phyloP scores from a whole-genome alignment of 2,797 vertebrate genomes.

The Dromococcyx pavoninus region DNA sequence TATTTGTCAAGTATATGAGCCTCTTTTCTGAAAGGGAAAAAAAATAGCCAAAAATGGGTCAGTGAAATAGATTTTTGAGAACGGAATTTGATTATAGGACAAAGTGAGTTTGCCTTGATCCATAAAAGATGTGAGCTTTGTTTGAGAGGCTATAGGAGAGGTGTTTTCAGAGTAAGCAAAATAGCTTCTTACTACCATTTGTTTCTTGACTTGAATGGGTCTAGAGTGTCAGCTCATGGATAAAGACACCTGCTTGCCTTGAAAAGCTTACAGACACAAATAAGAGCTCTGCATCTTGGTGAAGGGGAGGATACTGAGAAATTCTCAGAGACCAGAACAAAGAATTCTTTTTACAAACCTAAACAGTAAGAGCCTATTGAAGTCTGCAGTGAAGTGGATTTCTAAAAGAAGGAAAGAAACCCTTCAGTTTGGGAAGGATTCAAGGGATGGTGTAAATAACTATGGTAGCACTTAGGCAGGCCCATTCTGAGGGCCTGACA shows the following conservation, averaged over 20 bases:
- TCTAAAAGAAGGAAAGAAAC: background rate
- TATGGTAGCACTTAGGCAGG: background rate
- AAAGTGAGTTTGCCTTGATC: background rate
- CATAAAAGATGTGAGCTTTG: background rate
- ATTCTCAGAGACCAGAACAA: background rate
- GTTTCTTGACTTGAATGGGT: background rate
- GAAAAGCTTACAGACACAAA: background rate
- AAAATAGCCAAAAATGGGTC: background rate
- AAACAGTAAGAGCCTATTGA: background rate
- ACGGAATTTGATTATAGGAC: background rate
- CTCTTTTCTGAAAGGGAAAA: background rate
- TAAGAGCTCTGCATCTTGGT: background rate
- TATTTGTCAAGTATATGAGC: background rate
- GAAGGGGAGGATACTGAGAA: background rate
- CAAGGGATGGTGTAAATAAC: background rate
- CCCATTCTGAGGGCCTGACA: background rate
- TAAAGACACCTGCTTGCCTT: slow-evolving; percentile 2
- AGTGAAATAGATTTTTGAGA: background rate
- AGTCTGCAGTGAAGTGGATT: background rate
- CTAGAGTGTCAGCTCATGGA: background rate
- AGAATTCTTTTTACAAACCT: slow-evolving; percentile 17
- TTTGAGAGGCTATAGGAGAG: background rate
- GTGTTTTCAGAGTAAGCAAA: background rate
- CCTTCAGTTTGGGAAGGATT: background rate
- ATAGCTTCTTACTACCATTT: background rate